Percentiles rank a stretch among this genome's conserved stretches.
Evolutionary conservation across 2,113 vertebrate species (phyloP).

Genomic region (Plotosus lineatus): DNA sequence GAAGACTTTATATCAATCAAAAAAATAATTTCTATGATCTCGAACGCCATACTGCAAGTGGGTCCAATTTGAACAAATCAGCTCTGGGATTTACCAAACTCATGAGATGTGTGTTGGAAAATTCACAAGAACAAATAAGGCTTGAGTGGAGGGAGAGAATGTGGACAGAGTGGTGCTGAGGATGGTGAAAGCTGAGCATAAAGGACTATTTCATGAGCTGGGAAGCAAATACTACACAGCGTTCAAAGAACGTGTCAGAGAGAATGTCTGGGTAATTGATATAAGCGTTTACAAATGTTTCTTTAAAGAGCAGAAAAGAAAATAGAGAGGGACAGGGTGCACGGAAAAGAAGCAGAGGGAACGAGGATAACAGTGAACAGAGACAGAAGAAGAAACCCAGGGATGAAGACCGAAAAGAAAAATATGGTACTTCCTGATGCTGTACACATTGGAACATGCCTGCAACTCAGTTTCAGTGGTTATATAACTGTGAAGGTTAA

Average conservation of each 20-base stretch:
- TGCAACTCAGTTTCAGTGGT: not conserved
- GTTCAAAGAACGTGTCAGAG: not conserved
- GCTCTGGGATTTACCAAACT: not conserved
- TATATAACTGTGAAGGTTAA: not conserved
- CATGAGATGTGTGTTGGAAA: conserved; percentile 17
- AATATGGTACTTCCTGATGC: conserved; percentile 1
- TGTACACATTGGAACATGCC: not conserved
- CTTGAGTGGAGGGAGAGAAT: conserved; percentile 32
- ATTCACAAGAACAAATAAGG: conserved; percentile 26
- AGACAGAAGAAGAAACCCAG: not conserved
- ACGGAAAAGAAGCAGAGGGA: not conserved
- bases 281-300: conserved; percentile 4
- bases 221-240: not conserved
- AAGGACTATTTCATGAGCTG: not conserved
- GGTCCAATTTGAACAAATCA: not conserved
- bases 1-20: not conserved
- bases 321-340: not conserved
- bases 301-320: not conserved
- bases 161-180: conserved; percentile 24
- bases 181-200: conserved; percentile 16
- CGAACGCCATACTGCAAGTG: not conserved
- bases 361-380: not conserved
- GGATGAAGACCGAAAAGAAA: not conserved
- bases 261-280: not conserved
- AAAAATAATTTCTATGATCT: conserved; percentile 1